These are phyloP conservation scores for Pseudoips prasinana DNA, from an alignment of 2,888 invertebrate genomes.

Conservation along the genomic window DNA sequence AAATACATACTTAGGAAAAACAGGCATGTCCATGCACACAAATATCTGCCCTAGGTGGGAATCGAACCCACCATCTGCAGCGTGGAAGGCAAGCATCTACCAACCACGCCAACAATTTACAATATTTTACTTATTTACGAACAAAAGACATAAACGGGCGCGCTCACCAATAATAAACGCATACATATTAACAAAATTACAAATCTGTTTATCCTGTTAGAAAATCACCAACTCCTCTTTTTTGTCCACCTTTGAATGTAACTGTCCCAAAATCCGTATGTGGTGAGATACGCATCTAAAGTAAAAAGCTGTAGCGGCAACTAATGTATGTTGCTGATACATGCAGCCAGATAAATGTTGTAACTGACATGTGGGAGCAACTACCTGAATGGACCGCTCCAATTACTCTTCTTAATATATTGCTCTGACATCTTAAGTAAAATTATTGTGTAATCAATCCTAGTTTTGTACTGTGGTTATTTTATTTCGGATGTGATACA, in stretches of 20 bases:
- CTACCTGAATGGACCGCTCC: constrained; percentile 47
- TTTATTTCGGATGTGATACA: too few relatives aligned
- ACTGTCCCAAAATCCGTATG: constrained; percentile 46
- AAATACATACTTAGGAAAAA: too few relatives aligned
- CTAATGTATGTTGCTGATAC: constrained; percentile 55
- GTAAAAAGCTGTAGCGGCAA: constrained; percentile 51
- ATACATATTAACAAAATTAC: neutral
- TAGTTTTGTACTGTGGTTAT: constrained; percentile 5
- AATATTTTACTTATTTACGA: too few relatives aligned
- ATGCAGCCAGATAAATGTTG: constrained; percentile 49
- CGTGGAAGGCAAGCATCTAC: too few relatives aligned
- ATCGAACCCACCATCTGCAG: too few relatives aligned
- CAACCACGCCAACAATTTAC: too few relatives aligned
- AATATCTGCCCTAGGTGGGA: too few relatives aligned
- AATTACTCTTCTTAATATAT: constrained; percentile 39
- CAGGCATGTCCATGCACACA: too few relatives aligned
- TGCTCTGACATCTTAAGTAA: constrained; percentile 26
- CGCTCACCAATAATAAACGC: neutral
- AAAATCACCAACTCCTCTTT: constrained; percentile 2
- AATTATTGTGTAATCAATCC: constrained; percentile 19
- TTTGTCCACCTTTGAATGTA: constrained; percentile 29
- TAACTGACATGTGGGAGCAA: constrained; percentile 56
- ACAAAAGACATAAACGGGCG: too few relatives aligned
- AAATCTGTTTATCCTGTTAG: neutral
- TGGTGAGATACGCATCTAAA: constrained; percentile 52